These are phyloP conservation scores for Leptobrachium ailaonicum DNA, from an alignment of 2,113 vertebrate species.

Conservation along the genomic window DNA sequence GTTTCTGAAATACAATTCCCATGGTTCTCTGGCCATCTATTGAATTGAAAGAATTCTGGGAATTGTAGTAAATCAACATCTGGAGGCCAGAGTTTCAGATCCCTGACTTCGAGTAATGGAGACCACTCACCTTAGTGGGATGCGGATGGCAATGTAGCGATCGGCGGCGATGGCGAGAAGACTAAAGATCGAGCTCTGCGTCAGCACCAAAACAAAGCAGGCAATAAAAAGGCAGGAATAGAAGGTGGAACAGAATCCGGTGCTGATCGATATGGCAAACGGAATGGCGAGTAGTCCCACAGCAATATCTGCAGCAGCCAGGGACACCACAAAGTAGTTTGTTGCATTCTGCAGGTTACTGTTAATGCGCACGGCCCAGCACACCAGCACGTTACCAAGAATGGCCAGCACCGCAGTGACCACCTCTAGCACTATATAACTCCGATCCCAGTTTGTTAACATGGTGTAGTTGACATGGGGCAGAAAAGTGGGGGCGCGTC, in stretches of 20 bases:
- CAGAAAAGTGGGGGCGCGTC: slow-evolving; percentile 64
- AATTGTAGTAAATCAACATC: too few relatives aligned
- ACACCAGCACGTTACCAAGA: slow-evolving; percentile 92
- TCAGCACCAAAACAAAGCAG: slow-evolving; percentile 93
- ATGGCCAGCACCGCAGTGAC: slow-evolving; percentile 86
- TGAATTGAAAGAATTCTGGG: too few relatives aligned
- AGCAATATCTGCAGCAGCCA: slow-evolving; percentile 91
- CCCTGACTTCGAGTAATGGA: background rate
- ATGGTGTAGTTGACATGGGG: slow-evolving; percentile 69
- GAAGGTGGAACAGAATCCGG: slow-evolving; percentile 90
- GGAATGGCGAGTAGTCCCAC: slow-evolving; percentile 93
- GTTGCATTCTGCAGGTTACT: slow-evolving; percentile 95
- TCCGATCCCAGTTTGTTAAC: slow-evolving; percentile 60
- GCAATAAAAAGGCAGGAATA: slow-evolving; percentile 94
- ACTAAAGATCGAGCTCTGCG: slow-evolving; percentile 97
- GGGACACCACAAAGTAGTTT: slow-evolving; percentile 93
- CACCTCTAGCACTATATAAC: slow-evolving; percentile 87
- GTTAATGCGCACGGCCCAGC: slow-evolving; percentile 93
- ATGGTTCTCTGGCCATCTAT: too few relatives aligned
- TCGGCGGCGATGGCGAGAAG: slow-evolving; percentile 93
- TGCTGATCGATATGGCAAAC: slow-evolving; percentile 92
- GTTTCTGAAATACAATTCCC: too few relatives aligned
- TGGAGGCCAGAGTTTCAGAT: too few relatives aligned
- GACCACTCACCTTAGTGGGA: slow-evolving; percentile 85
- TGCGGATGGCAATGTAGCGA: slow-evolving; percentile 91